phyloP scores from a whole-genome alignment of 2,888 invertebrate genomes.

The Alviniconcha strummeri region DNA sequence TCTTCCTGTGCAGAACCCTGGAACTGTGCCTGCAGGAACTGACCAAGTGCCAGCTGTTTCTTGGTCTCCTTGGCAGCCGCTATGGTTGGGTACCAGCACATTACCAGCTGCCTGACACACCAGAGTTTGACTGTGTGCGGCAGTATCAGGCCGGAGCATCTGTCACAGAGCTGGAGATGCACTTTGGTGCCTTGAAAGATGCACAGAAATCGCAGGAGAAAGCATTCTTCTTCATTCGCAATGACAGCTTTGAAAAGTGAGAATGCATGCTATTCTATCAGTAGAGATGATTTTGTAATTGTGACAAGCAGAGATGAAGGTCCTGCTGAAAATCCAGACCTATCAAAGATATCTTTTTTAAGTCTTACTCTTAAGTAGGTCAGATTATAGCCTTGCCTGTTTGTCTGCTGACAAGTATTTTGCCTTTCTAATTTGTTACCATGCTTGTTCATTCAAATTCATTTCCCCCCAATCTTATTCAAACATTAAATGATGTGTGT shows the following conservation, averaged over 20 bases:
- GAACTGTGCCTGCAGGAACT: conserved; percentile 74
- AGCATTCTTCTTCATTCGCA: conserved; percentile 73
- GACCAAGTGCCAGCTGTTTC: conserved; percentile 72
- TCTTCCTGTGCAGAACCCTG: conserved; percentile 64
- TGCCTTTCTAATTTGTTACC: too few species aligned
- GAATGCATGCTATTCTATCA: background rate
- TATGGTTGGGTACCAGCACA: conserved; percentile 72
- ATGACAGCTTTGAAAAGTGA: conserved; percentile 62
- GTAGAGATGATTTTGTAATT: too few species aligned
- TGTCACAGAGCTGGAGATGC: conserved; percentile 74
- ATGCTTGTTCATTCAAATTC: too few species aligned
- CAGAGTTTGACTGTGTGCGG: conserved; percentile 71
- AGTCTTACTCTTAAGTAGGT: too few species aligned
- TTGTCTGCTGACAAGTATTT: too few species aligned
- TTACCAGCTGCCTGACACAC: conserved; percentile 63
- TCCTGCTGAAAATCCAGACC: too few species aligned
- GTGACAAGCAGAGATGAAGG: too few species aligned
- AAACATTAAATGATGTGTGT: too few species aligned
- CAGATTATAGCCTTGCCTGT: too few species aligned
- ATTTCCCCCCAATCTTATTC: too few species aligned
- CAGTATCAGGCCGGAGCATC: conserved; percentile 72
- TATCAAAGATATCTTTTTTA: too few species aligned
- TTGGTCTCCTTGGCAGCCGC: conserved; percentile 74
- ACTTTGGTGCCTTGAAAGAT: conserved; percentile 65
- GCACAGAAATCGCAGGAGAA: conserved; percentile 50